Evolutionary conservation across 2,888 invertebrate species (phyloP).

Genomic region (Dicyrtomina minuta): DNA sequence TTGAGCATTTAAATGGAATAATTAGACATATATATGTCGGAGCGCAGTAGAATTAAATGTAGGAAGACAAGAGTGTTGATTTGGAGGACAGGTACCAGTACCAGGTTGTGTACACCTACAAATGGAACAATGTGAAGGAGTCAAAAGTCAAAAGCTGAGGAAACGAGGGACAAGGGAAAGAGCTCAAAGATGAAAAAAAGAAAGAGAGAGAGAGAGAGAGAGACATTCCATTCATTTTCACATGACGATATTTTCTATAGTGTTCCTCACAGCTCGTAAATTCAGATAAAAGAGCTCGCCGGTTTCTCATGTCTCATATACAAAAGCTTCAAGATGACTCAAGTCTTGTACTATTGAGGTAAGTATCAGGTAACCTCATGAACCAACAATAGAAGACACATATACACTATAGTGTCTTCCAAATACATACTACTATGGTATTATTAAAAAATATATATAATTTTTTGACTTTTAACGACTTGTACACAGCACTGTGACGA

Average conservation of each 20-base stretch:
- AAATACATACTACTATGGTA: not conserved
- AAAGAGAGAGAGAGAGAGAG: not conserved
- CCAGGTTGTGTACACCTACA: not conserved
- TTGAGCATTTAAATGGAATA: too few species aligned
- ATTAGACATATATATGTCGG: too few species aligned
- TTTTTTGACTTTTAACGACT: not conserved
- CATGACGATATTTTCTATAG: constrained; percentile 20
- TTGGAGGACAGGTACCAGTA: too few species aligned
- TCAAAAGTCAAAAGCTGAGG: constrained; percentile 23
- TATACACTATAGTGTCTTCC: too few species aligned
- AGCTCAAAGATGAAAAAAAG: not conserved
- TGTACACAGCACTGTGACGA: not conserved
- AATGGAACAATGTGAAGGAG: constrained; percentile 12
- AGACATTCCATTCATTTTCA: constrained; percentile 24
- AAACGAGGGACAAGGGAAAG: not conserved
- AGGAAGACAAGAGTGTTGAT: too few species aligned
- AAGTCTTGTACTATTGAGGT: constrained; percentile 11
- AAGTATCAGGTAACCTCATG: not conserved
- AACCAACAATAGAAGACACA: constrained; percentile 17
- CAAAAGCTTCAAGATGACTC: constrained; percentile 14
- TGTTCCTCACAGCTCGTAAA: constrained; percentile 28
- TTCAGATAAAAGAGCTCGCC: constrained; percentile 18
- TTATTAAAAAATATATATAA: not conserved
- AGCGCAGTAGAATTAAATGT: too few species aligned
- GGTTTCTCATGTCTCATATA: constrained; percentile 17